A percentile compares a stretch with the other conserved stretches of the same genome.
Evolutionary conservation across 2,797 vertebrate genomes (phyloP).

Genomic region (Otus scops): DNA sequence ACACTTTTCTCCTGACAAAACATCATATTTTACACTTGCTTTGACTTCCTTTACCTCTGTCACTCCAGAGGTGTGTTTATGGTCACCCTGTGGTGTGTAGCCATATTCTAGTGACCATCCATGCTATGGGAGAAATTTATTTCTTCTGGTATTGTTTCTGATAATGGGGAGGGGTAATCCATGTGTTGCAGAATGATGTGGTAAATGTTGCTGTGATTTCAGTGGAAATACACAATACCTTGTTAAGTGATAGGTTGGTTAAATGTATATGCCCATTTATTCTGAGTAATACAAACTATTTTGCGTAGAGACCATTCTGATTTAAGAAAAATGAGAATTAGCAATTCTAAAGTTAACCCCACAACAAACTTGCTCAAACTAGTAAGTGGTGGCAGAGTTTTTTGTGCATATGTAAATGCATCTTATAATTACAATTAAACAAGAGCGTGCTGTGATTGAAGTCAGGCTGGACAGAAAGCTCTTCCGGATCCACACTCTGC

Average conservation of each 20-base stretch:
- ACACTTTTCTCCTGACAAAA: background rate
- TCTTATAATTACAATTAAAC: background rate
- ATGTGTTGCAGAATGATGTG: background rate
- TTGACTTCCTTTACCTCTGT: background rate
- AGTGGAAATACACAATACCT: background rate
- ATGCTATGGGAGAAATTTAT: background rate
- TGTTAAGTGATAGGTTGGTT: background rate
- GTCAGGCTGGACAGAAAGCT: background rate
- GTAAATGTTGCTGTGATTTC: background rate
- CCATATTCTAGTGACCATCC: background rate
- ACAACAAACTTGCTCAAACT: background rate
- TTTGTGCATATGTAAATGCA: background rate
- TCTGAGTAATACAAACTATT: background rate
- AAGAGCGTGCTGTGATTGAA: background rate
- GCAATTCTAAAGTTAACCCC: background rate
- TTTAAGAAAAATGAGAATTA: background rate
- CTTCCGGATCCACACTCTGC: background rate
- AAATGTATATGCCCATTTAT: background rate
- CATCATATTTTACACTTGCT: rapidly evolving
- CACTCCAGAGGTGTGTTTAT: background rate
- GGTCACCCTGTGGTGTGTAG: background rate
- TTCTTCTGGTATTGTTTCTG: background rate
- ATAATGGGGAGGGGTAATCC: background rate
- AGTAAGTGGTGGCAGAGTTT: background rate
- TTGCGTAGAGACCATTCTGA: background rate